Conservation (phyloP, 2,888 invertebrate species). For the Ormyrus labotus region DNA sequence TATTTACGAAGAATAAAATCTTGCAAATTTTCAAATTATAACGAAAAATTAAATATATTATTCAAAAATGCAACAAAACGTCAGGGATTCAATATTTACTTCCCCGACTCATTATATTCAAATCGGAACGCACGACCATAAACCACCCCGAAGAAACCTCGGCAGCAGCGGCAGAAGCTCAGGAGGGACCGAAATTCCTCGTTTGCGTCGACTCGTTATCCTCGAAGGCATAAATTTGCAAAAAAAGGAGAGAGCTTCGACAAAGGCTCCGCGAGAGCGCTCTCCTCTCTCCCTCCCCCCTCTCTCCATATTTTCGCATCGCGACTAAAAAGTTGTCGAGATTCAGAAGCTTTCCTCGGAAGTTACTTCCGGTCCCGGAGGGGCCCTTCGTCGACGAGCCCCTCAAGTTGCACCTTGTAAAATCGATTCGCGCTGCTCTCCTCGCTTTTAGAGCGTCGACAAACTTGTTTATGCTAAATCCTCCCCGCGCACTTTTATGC, state of each 20-base stretch:
- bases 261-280: too few relatives aligned
- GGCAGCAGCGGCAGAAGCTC: not conserved
- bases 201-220: not conserved
- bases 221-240: not conserved
- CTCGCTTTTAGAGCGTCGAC: constrained; percentile 20
- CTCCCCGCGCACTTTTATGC: not conserved
- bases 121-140: too few relatives aligned
- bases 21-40: too few relatives aligned
- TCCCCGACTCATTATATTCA: too few relatives aligned
- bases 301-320: constrained; percentile 30
- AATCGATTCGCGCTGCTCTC: constrained; percentile 39
- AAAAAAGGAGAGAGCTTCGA: not conserved
- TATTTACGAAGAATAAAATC: too few relatives aligned
- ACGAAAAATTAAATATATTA: too few relatives aligned
- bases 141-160: too few relatives aligned
- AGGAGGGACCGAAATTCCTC: not conserved
- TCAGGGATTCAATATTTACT: too few relatives aligned
- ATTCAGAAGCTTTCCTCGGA: constrained; percentile 12
- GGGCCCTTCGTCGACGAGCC: constrained; percentile 13
- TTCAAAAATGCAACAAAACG: too few relatives aligned
- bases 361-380: constrained; percentile 36
- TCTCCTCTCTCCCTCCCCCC: too few relatives aligned
- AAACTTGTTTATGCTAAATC: constrained; percentile 43
- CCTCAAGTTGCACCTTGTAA: too few relatives aligned
- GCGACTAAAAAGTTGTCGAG: constrained; percentile 35